phyloP scores from a whole-genome alignment of 1,140 invertebrate genomes.

The Drosophila persimilis region DNA sequence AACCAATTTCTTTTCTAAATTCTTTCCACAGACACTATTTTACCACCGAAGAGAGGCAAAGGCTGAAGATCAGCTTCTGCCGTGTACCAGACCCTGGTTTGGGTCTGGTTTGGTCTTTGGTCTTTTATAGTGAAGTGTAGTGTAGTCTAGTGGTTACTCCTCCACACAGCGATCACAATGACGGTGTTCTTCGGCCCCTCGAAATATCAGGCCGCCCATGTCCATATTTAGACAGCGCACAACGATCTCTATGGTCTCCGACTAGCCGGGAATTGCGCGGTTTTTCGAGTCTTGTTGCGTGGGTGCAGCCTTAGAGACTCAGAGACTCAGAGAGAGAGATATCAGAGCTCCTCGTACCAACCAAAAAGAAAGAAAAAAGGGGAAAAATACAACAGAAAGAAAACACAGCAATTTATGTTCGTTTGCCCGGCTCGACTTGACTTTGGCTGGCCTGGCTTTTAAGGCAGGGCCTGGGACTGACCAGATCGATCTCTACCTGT shows the following conservation, averaged over 20 bases:
- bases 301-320: slow-evolving; percentile 54
- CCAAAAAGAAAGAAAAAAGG: background rate
- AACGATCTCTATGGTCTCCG: slow-evolving; percentile 17
- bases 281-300: slow-evolving; percentile 46
- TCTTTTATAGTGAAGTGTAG: background rate
- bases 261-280: slow-evolving; percentile 35
- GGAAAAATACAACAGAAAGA: slow-evolving; percentile 1
- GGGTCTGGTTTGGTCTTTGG: background rate
- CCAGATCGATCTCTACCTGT: slow-evolving; percentile 20
- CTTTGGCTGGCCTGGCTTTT: slow-evolving; percentile 30
- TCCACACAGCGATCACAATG: slow-evolving; percentile 43
- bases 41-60: slow-evolving; percentile 14
- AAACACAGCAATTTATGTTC: slow-evolving; percentile 54
- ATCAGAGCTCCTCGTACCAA: slow-evolving; percentile 11
- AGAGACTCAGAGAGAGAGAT: background rate
- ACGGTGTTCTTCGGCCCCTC: slow-evolving; percentile 30
- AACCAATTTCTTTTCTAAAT: slow-evolving; percentile 29
- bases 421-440: background rate
- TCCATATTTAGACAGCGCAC: slow-evolving; percentile 60
- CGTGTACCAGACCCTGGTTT: background rate
- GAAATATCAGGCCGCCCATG: slow-evolving; percentile 57
- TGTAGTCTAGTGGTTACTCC: slow-evolving; percentile 30
- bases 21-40: slow-evolving; percentile 21
- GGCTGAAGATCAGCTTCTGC: slow-evolving; percentile 38
- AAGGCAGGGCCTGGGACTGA: slow-evolving; percentile 46